Base-by-base conservation (phyloP, 2,888 invertebrate species). In the Lordiphosa andalusiaca region DNA sequence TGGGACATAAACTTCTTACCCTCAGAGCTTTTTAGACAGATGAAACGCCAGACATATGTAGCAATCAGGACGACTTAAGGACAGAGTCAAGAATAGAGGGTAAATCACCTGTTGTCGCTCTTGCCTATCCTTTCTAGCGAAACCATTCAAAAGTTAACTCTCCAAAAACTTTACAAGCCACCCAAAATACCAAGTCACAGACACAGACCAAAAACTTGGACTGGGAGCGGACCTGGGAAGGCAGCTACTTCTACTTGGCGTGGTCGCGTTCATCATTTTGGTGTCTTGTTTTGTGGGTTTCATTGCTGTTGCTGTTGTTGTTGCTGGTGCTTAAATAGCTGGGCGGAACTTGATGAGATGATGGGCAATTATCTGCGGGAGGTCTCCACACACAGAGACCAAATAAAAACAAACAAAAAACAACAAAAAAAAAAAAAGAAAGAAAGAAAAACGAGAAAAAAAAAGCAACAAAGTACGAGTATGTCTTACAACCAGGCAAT, bases 281-380 rank as follows among this genome's bases (percentile, higher is more conserved):
- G 77, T 78, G 77, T 78, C 80, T 78, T 78, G 77, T 78, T 78
- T 80, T 83, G 83, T 77, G 75, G 77, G 83, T 68, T 77, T 78
- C 82, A 71, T 73, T 75, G 83, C 71, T 66, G 35, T 48, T 52
- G 4, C 3, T 19, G 51, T 52, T 51, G 57, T 16, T 40, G 41
- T 64, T 74, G 64, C 59, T 49, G 36, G 77, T 77, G 81, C 81
- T 77, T 86, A 87, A 86, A 87, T 86, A 87, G 85, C 86, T 87
- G 87, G 88, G 88, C 88, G 88, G 87, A 85, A 87, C 88, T 86
- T 85, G 87, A 88, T 86, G 87, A 86, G 86, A 84, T 88, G 88
- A 87, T 85, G 86, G 85, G 87, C 88, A 88, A 88, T 88, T 88
- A 88, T 87, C 88, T 84, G 86, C 87, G 88, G 88, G 88, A 86